Conservation (phyloP, 53 echinoderm and acorn worm genomes). For the Temnopleurus reevesii region DNA sequence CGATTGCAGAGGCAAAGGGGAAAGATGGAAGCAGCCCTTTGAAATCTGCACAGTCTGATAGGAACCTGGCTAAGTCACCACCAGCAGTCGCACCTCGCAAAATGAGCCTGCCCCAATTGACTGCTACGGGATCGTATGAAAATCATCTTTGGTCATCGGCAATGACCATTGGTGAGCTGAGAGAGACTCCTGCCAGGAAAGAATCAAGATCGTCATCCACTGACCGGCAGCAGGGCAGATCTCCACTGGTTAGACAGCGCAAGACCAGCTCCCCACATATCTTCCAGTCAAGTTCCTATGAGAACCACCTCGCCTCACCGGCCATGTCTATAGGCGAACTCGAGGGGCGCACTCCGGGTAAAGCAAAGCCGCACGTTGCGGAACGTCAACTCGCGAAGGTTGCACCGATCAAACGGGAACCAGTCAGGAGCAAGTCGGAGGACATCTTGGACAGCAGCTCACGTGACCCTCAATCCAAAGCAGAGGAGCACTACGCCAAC, state of each 20-base stretch:
- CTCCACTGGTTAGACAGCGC: background rate
- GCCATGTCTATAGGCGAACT: constrained; percentile 27
- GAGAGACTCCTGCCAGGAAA: background rate
- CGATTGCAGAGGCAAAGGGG: background rate
- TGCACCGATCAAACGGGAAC: constrained; percentile 25
- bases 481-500: constrained; percentile 38
- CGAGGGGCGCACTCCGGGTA: background rate
- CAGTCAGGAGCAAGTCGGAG: constrained; percentile 35
- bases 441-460: background rate
- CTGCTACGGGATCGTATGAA: background rate
- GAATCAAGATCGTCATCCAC: background rate
- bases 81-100: constrained; percentile 17
- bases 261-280: constrained; percentile 4
- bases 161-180: constrained; percentile 35
- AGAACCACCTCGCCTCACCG: background rate
- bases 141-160: background rate
- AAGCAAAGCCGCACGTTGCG: background rate
- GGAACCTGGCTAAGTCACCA: constrained; percentile 21
- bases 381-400: constrained; percentile 39
- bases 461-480: background rate
- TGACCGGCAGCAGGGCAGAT: background rate
- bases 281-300: background rate
- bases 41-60: background rate
- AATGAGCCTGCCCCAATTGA: background rate
- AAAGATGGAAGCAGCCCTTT: background rate